phyloP scores from a whole-genome alignment of 1,140 invertebrate species.

The Drosophila trapezifrons region DNA sequence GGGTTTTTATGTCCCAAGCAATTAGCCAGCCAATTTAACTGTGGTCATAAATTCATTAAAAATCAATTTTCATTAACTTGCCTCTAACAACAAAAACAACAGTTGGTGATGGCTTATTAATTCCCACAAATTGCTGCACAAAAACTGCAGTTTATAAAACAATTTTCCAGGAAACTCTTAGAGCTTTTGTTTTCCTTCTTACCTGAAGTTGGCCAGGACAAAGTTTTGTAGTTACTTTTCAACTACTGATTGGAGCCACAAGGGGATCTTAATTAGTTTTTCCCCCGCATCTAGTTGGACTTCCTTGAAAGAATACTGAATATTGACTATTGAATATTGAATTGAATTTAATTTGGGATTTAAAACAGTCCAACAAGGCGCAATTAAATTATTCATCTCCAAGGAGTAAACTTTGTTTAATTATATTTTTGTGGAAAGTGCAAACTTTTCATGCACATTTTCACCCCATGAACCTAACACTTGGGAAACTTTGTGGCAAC shows the following conservation, averaged over 20 bases:
- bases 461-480: neutral
- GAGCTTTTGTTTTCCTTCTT: slow-evolving; percentile 16
- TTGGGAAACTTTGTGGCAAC: slow-evolving; percentile 24
- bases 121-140: slow-evolving; percentile 4
- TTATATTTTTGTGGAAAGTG: neutral
- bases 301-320: neutral
- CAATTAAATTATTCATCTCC: neutral
- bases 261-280: slow-evolving; percentile 15
- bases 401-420: neutral
- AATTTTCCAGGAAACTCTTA: slow-evolving; percentile 3
- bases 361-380: too few relatives aligned
- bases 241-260: neutral
- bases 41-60: slow-evolving; percentile 61
- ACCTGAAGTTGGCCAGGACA: slow-evolving; percentile 25
- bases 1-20: slow-evolving; percentile 15
- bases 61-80: slow-evolving; percentile 54
- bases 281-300: neutral
- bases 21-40: slow-evolving; percentile 32
- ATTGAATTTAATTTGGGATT: neutral
- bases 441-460: slow-evolving; percentile 10
- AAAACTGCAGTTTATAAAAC: slow-evolving; percentile 18
- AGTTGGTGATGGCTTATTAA: slow-evolving; percentile 6
- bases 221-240: slow-evolving; percentile 11
- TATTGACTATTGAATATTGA: neutral
- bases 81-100: neutral